phyloP scores from a whole-genome alignment of 2,888 invertebrate species.

The Tuta absoluta region DNA sequence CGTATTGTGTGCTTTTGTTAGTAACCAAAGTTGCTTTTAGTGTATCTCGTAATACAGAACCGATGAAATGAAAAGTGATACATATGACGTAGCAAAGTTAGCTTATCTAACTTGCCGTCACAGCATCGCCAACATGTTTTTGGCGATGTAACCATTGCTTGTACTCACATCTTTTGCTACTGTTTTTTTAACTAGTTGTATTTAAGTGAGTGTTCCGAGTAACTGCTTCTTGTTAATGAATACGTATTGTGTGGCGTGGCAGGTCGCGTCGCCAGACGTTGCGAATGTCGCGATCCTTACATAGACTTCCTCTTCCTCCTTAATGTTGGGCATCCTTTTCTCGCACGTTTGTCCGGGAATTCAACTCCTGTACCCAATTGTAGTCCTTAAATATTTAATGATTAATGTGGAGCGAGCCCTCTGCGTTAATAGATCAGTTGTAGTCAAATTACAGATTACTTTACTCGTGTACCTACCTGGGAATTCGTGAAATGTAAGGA shows the following conservation, averaged over 20 bases:
- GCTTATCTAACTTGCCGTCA: neutral
- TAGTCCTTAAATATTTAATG: neutral
- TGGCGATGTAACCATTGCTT: neutral
- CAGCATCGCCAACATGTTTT: neutral
- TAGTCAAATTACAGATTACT: neutral
- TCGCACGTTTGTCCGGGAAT: neutral
- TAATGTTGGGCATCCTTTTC: constrained; percentile 2
- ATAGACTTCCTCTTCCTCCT: constrained; percentile 13
- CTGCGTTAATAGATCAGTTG: neutral
- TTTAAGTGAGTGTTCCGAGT: neutral
- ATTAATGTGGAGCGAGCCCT: neutral
- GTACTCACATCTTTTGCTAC: neutral
- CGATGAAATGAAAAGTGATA: neutral
- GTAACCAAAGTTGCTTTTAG: neutral
- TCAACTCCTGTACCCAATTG: neutral
- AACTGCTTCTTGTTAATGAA: constrained; percentile 1
- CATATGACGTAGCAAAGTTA: neutral
- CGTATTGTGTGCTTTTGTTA: neutral
- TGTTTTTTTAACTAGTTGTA: neutral
- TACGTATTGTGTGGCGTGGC: neutral
- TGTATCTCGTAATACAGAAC: neutral
- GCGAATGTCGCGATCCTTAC: constrained; percentile 11
- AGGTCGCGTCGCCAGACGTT: neutral
- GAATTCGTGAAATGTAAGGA: no score
- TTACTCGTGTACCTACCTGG: no score